Evolutionary conservation across 2,797 vertebrate genomes (phyloP).

Genomic region (Coilia nasus): DNA sequence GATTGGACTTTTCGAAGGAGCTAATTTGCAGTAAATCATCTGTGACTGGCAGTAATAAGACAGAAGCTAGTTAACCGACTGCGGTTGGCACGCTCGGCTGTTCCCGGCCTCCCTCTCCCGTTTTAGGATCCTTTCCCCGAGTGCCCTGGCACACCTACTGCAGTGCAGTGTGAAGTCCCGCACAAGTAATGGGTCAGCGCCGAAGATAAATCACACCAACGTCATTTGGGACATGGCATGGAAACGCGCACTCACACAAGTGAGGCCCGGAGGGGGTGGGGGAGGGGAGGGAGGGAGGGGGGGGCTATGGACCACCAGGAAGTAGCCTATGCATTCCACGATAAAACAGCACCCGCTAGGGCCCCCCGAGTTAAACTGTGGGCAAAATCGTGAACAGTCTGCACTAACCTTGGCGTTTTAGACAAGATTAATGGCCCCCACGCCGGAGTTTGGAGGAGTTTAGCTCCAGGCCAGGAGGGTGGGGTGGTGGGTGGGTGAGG

Average conservation of each 20-base stretch:
- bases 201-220: neutral
- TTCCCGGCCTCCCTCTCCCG: neutral
- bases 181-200: slow-evolving; percentile 12
- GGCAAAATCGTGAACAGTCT: neutral
- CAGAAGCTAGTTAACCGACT: neutral
- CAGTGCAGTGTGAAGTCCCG: neutral
- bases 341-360: neutral
- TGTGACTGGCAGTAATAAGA: slow-evolving; percentile 6
- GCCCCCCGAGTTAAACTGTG: slow-evolving; percentile 13
- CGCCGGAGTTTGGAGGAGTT: neutral
- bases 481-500: too few relatives aligned
- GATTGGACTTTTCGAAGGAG: neutral
- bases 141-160: neutral
- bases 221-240: neutral
- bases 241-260: neutral
- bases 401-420: neutral
- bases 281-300: neutral
- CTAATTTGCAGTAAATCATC: neutral
- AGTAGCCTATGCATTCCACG: neutral
- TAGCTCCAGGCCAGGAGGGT: neutral
- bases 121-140: neutral
- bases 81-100: neutral
- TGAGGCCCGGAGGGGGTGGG: neutral
- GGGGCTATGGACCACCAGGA: neutral
- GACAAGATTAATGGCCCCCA: slow-evolving; percentile 10